A percentile compares a stretch with the other conserved stretches of the same genome.
Conservation (phyloP, 2,113 vertebrate species). For the Hippocampus zosterae region DNA sequence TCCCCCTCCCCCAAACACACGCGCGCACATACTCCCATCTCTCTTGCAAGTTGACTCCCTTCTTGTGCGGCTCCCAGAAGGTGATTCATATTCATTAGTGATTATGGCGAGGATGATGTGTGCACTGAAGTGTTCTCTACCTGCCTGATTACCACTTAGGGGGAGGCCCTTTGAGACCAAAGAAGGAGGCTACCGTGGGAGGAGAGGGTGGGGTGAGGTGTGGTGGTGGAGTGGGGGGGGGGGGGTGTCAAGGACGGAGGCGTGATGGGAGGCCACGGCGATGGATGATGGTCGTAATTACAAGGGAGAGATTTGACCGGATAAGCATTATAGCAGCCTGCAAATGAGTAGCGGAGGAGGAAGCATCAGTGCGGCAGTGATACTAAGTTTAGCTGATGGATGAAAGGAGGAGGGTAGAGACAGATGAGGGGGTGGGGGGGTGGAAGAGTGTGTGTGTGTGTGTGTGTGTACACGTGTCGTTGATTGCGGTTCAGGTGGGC, state of each 20-base stretch:
- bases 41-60: conserved; percentile 13
- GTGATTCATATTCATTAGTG: conserved; percentile 76
- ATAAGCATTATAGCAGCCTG: conserved; percentile 61
- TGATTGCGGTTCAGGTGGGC: conserved; percentile 24
- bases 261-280: conserved; percentile 30
- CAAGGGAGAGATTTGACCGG: conserved; percentile 64
- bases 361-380: conserved; percentile 42
- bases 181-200: conserved; percentile 29
- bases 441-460: not conserved
- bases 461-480: too few species aligned
- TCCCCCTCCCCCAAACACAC: not conserved
- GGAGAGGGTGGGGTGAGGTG: conserved; percentile 32
- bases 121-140: conserved; percentile 70
- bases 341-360: conserved; percentile 56
- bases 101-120: conserved; percentile 63
- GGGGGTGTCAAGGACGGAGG: conserved; percentile 25
- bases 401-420: conserved; percentile 16
- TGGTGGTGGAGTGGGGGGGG: conserved; percentile 4
- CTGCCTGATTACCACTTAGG: conserved; percentile 72
- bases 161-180: conserved; percentile 41
- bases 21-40: not conserved
- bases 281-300: conserved; percentile 63
- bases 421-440: conserved; percentile 47
- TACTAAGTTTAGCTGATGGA: conserved; percentile 35
- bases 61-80: conserved; percentile 61